Base-by-base conservation (phyloP, 2,113 vertebrate species). In the Hippolais icterina region DNA sequence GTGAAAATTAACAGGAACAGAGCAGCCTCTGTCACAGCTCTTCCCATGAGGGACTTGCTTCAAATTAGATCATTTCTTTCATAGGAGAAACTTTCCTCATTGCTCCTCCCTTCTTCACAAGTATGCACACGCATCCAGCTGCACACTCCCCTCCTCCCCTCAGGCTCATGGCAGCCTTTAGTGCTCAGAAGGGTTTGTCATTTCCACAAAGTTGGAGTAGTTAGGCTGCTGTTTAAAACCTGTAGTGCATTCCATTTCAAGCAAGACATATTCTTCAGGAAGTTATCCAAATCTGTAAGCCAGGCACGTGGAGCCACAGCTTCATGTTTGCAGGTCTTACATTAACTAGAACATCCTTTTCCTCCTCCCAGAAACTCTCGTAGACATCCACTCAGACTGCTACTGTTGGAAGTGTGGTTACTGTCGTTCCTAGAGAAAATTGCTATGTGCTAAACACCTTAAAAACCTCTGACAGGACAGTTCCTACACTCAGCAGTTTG, bases 1-100 rank as follows among this genome's bases (percentile, higher is more conserved):
- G 97, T 96, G 97, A 97, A 97, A 97, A 98, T 97, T 97, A 97
- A 97, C 97, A 97, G 96, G 97, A 97, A 97, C 96, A 96, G 96
- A 96, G 91, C 96, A 96, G 93, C 94, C 90, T 96, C 94, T 95
- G 97, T 97, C 97, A 97, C 94, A 95, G 93, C 85, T 96, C 94
- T 92, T 94, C 93, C 91, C 93, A 96, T 91, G 91, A 95, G 94
- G 94, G 92, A 96, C 95, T 95, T 87, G 76, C 86, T 96, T 97
- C 95, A 97, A 93, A 97, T 97, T 96, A 97, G 96, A 97, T 96
- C 75, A 95, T 97, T 95, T 93, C 93, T 89, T 96, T 95, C 78
- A 84, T 89, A 93, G 90, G 56, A 94, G 83, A 97, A 96, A 96
- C 92, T 92, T 97, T 93, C 57, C 82, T 90, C 8, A 0, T 91